Percentiles rank a stretch among this genome's conserved stretches.
phyloP scores from a whole-genome alignment of 2,888 invertebrate genomes.

The Endotricha flammealis region DNA sequence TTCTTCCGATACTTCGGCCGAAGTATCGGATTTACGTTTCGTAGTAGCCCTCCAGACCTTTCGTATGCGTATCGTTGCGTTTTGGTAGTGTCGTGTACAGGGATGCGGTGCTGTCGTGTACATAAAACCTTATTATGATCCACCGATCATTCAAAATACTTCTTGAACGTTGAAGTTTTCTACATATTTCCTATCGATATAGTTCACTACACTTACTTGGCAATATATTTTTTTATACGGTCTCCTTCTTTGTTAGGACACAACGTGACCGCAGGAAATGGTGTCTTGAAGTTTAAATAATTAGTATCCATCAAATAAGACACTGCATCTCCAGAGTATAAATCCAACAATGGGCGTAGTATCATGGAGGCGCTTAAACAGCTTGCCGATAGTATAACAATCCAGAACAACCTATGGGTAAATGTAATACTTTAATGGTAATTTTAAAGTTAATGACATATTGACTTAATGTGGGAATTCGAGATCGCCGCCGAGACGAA shows the following conservation, averaged over 20 bases:
- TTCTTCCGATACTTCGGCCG: no score
- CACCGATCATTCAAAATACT: no score
- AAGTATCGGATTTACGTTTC: no score
- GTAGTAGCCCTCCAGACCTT: no score
- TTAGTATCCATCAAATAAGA: conserved; percentile 78
- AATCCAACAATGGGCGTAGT: conserved; percentile 55
- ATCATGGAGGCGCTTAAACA: conserved; percentile 42
- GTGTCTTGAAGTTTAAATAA: conserved; percentile 80
- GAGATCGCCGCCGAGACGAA: no score
- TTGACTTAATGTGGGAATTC: no score
- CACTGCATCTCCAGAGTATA: conserved; percentile 65
- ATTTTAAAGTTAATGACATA: no score
- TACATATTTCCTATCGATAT: not conserved
- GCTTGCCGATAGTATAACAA: conserved; percentile 52
- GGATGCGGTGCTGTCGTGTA: no score
- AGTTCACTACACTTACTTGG: conserved; percentile 32
- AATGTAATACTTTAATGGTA: no score
- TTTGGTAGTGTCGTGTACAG: no score
- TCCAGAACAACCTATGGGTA: conserved; percentile 77
- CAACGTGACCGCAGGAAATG: conserved; percentile 79
- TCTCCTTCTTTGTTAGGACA: conserved; percentile 68
- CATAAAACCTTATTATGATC: no score
- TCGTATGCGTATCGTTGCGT: no score
- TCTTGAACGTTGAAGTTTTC: not conserved
- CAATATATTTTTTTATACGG: conserved; percentile 40